Conservation (phyloP, 2,888 invertebrate genomes). For the Ernsta delagoae region DNA sequence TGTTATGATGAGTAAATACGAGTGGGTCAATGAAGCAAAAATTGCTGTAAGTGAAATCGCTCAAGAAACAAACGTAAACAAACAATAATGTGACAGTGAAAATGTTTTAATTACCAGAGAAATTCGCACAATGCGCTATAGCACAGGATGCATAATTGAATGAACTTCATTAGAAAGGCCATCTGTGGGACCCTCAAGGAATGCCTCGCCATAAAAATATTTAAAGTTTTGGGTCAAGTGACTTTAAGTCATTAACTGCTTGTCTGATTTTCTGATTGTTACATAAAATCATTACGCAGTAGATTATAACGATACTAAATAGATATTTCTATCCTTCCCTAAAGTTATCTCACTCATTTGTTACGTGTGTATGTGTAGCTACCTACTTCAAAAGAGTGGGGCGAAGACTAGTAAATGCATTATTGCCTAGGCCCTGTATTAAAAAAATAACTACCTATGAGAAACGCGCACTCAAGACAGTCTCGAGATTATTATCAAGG, state of each 20-base stretch:
- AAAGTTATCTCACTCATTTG: no score
- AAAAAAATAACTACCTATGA: no score
- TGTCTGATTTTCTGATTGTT: background rate
- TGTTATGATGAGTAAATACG: slow-evolving; percentile 5
- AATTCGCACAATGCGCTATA: slow-evolving; percentile 29
- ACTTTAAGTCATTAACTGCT: background rate
- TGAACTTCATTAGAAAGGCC: slow-evolving; percentile 29
- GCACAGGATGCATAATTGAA: slow-evolving; percentile 35
- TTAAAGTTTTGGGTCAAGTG: background rate
- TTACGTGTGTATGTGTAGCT: no score
- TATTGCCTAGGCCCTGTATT: no score
- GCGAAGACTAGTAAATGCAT: no score
- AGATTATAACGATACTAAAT: no score
- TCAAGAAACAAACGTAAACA: slow-evolving; percentile 23
- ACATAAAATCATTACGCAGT: no score
- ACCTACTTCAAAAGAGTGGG: no score
- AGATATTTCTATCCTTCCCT: no score
- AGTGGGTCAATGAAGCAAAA: slow-evolving; percentile 11
- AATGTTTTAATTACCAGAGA: slow-evolving; percentile 36
- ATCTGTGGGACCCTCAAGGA: slow-evolving; percentile 17
- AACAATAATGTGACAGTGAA: slow-evolving; percentile 33
- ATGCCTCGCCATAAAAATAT: slow-evolving; percentile 10
- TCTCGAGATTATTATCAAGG: no score
- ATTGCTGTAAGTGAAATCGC: slow-evolving; percentile 17
- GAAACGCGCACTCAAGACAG: no score